Percentiles rank a stretch among this genome's conserved stretches.
Conservation (phyloP, 2,888 invertebrate genomes). For the Latrodectus elegans region DNA sequence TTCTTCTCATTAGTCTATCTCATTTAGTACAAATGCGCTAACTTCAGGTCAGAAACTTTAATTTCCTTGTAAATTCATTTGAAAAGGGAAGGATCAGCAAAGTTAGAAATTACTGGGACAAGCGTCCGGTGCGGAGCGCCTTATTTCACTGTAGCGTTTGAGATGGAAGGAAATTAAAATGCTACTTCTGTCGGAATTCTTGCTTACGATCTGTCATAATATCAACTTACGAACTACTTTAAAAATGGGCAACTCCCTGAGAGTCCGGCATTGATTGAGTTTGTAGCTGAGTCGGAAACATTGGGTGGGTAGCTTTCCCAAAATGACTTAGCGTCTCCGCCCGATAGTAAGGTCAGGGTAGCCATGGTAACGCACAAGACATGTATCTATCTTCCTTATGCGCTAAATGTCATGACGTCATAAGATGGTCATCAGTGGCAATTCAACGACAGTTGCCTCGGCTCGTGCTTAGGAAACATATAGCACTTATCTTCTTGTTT, state of each 20-base stretch:
- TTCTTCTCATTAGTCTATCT: not conserved
- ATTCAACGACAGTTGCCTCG: conserved; percentile 24
- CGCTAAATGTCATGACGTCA: conserved; percentile 67
- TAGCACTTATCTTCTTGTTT: not conserved
- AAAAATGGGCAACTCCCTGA: conserved; percentile 53
- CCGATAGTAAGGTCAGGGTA: conserved; percentile 66
- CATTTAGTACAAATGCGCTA: not conserved
- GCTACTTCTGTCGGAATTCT: conserved; percentile 27
- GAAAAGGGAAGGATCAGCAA: too few relatives aligned
- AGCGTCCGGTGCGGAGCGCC: too few relatives aligned
- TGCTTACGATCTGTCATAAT: conserved; percentile 52
- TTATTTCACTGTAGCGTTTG: not conserved
- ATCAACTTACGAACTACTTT: conserved; percentile 55
- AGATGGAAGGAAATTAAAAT: conserved; percentile 1
- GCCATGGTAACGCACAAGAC: conserved; percentile 59
- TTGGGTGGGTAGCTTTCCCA: conserved; percentile 48
- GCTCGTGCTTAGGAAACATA: conserved; percentile 15
- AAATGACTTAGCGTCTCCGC: conserved; percentile 67
- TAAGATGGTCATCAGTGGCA: conserved; percentile 44
- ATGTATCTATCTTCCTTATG: conserved; percentile 65
- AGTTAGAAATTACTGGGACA: too few relatives aligned
- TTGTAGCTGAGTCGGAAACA: conserved; percentile 55
- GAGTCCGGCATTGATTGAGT: conserved; percentile 62
- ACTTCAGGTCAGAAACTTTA: not conserved
- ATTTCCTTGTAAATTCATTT: too few relatives aligned